Percentiles rank a stretch among this genome's conserved stretches.
Evolutionary conservation across 2,113 vertebrate genomes (phyloP).

Genomic region (Oreochromis aureus): DNA sequence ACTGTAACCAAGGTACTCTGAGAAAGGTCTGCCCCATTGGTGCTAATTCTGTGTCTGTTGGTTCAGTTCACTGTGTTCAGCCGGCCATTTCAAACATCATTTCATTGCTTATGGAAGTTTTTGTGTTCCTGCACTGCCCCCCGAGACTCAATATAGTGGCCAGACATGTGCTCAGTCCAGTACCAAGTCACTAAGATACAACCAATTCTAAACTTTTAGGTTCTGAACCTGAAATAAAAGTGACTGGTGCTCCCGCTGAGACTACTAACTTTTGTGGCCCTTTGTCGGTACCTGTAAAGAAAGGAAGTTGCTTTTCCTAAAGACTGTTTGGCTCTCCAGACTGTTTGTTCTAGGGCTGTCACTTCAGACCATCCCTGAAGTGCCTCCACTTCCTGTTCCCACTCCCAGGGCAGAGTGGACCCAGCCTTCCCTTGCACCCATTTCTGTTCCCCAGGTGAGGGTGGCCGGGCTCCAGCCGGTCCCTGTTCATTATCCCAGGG

Average conservation of each 20-base stretch:
- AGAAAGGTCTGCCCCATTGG: background rate
- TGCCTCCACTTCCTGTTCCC: background rate
- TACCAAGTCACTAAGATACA: background rate
- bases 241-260: background rate
- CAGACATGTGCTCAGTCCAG: background rate
- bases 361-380: background rate
- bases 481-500: background rate
- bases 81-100: background rate
- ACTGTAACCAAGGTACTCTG: fast-evolving
- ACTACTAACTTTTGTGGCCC: fast-evolving
- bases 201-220: background rate
- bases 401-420: background rate
- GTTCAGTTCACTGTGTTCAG: background rate
- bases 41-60: background rate
- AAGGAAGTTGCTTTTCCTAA: background rate
- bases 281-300: background rate
- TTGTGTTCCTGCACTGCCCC: background rate
- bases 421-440: background rate
- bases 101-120: background rate
- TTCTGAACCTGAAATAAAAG: background rate
- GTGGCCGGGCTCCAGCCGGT: background rate
- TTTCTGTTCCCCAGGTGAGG: background rate
- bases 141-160: background rate
- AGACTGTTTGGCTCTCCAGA: background rate
- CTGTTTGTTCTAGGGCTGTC: background rate